Base-by-base conservation (phyloP, 2,888 invertebrate species). In the Cactoblastis cactorum region DNA sequence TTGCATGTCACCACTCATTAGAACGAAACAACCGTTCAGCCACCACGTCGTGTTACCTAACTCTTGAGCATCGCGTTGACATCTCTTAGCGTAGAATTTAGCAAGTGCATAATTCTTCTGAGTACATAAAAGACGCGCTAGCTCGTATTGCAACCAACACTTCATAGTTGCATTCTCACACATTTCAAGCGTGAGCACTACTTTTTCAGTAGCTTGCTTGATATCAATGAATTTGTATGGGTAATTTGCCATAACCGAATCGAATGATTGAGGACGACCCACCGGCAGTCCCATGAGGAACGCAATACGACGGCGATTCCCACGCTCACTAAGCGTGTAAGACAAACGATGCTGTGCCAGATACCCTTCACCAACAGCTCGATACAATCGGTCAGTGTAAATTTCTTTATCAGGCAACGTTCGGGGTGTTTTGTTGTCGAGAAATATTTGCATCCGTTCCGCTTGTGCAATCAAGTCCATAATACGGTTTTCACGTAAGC, bases 1-100 rank as follows among this genome's bases (percentile, higher is more conserved):
- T 56, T 87, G 87, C 86, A 89, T 87, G 46, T 89, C 89, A 1
- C 87, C 84, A 50, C 85, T 86, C 80, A 89, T 83, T 3, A 88
- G 54, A 1, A 80, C 82, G 46, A 89, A 87, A 33, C 77, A 79
- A 0, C 83, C 87, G 56, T 88, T 87, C 11, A 88, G 57, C 88
- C 88, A 89, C 89, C 89, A 89, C 0, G 80, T 77, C 1, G 72
- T 64, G 53, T 67, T 86, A 17, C 73, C 69, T 19, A 87, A 55
- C 53, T 83, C 82, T 48, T 80, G 76, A 48, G 88, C 85, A 56
- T 88, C 83, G 45, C 76, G 69, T 56, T 89, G 89, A 55, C 88
- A 88, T 24, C 84, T 74, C 56, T 88, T 88, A 0, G 81, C 86
- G 55, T 87, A 89, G 62, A 75, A 89, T 53, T 88, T 89, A 4